A percentile compares a stretch with the other conserved stretches of the same genome.
Evolutionary conservation across 2,888 invertebrate genomes (phyloP).

Genomic region (Metopia argyrocephala): DNA sequence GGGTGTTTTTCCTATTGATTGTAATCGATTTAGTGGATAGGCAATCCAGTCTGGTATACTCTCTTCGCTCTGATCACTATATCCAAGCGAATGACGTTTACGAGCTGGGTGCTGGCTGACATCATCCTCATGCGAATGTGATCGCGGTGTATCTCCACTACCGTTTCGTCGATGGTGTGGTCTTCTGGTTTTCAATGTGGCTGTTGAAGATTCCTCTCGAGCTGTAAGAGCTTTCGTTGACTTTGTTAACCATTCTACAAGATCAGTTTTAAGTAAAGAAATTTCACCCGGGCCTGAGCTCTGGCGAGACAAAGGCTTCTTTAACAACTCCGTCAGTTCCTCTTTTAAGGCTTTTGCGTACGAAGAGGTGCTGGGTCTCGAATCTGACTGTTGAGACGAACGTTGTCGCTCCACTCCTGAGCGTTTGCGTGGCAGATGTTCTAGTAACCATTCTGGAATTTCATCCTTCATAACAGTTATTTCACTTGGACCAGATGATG

Average conservation of each 20-base stretch:
- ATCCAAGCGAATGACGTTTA: slow-evolving; percentile 78
- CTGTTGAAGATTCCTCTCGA: slow-evolving; percentile 54
- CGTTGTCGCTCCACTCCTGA: slow-evolving; percentile 70
- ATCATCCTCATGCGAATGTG: slow-evolving; percentile 76
- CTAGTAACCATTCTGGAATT: slow-evolving; percentile 77
- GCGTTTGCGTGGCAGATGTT: slow-evolving; percentile 76
- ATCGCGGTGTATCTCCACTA: slow-evolving; percentile 75
- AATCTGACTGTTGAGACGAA: slow-evolving; percentile 64
- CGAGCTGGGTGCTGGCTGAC: slow-evolving; percentile 70
- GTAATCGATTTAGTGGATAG: slow-evolving; percentile 76
- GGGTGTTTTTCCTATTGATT: slow-evolving; percentile 74
- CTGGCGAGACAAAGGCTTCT: slow-evolving; percentile 77
- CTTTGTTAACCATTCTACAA: slow-evolving; percentile 78
- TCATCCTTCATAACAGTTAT: slow-evolving; percentile 77
- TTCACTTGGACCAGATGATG: slow-evolving; percentile 78
- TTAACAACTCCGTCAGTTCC: slow-evolving; percentile 76
- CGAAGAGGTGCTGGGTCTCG: slow-evolving; percentile 71
- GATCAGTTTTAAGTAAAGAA: slow-evolving; percentile 77
- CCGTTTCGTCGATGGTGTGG: slow-evolving; percentile 77
- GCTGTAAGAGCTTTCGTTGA: slow-evolving; percentile 66
- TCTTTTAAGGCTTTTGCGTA: slow-evolving; percentile 76
- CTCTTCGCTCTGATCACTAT: slow-evolving; percentile 74
- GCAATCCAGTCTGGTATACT: slow-evolving; percentile 77
- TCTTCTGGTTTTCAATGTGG: slow-evolving; percentile 67
- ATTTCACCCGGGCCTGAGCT: slow-evolving; percentile 78